These are phyloP conservation scores for Sylvicapra grimmia DNA, from an alignment of 2,113 vertebrate species.

Conservation along the genomic window DNA sequence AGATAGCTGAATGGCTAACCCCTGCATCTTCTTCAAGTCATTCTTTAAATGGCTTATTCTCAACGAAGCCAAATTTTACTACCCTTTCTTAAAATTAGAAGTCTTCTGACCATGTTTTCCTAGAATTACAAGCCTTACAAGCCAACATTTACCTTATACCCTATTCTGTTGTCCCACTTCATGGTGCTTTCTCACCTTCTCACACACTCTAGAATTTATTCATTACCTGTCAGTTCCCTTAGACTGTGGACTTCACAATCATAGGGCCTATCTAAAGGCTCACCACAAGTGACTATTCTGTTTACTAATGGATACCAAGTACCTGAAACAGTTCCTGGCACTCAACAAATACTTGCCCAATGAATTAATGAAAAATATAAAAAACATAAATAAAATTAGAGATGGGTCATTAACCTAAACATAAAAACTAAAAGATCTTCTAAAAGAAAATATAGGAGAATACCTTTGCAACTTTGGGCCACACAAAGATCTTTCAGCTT, in stretches of 20 bases:
- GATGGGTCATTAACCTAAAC: conserved; percentile 11
- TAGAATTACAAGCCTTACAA: background rate
- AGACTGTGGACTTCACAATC: background rate
- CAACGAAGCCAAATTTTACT: background rate
- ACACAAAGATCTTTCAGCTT: background rate
- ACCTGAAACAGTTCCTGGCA: background rate
- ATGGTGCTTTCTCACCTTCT: background rate
- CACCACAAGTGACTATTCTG: background rate
- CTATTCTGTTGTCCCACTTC: background rate
- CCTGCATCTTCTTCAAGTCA: background rate
- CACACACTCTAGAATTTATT: background rate
- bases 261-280: background rate
- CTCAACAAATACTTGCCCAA: background rate
- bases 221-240: background rate
- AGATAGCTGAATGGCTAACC: background rate
- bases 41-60: background rate
- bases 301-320: background rate
- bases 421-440: conserved; percentile 6
- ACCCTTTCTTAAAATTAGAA: background rate
- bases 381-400: background rate
- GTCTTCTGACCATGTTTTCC: background rate
- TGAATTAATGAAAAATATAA: background rate
- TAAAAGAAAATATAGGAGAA: background rate
- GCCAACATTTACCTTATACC: background rate
- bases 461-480: background rate